Base-by-base conservation (phyloP, 2,888 invertebrate species). In the Tetranychus truncatus region DNA sequence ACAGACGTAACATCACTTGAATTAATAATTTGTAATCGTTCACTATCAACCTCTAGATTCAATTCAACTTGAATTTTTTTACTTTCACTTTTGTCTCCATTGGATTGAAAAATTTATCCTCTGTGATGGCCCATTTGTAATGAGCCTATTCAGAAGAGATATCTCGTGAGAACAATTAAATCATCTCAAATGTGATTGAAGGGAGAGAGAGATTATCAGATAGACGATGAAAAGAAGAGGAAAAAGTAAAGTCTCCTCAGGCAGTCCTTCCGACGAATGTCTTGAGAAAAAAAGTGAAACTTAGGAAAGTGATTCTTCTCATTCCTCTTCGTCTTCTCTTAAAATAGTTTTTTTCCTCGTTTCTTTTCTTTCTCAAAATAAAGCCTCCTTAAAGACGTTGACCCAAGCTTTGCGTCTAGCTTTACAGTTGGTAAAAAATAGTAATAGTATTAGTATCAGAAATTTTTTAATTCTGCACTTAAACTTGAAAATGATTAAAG, bases 101-200 rank as follows among this genome's bases (percentile, higher is more conserved):
- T 34, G 34, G 34, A 34, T 34, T 34, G 34, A 34, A 34, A 34
- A 34, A 34, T 34, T 34, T 5, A 34, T 34, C 34, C 34, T 5
- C 34, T 34, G 34, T 34, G 4, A 34, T 34, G 84, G 80, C 82
- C 72, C 81, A 82, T 75, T 83, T 83, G 81, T 83, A 82, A 78
- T 55, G 15, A 55, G 55, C 3, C 55, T 55, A 55, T 55, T 9
- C 11, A 55, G 55, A 55, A 9, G 18, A 71, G 4, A n/a, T 1
- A 44, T 45, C 34, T n/a, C n/a, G 34, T 71, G 24, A 71, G 21
- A 24, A 34, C 69, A 69, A 24, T 69, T 69, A 34, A 69, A 15
- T 69, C 24, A 69, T 34, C 11, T 69, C 69, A 34, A 7, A 11
- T 69, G 18, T 69, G 34, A 24, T 21, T 24, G 24, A 24, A n/a